Base-by-base conservation (phyloP, 2,797 vertebrate genomes). In the Echeneis naucrates region DNA sequence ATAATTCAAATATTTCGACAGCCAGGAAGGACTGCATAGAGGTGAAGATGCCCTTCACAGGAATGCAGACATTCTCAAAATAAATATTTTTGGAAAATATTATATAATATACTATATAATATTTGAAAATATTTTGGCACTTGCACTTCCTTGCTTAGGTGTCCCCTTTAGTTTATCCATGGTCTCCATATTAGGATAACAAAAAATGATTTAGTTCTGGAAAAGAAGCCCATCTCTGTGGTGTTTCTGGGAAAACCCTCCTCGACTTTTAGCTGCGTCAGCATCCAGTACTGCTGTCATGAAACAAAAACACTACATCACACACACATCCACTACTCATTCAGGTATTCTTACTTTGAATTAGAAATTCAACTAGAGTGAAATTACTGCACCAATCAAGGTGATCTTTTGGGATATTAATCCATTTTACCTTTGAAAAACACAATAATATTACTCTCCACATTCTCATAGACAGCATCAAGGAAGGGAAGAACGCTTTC, bases 361-460 rank as follows among this genome's bases (percentile, higher is more conserved):
- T 57, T 37, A 21, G 1, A n/a, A 17, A 40, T 40, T 5, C 1
- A 27, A 9, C 51, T 9, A 3, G 21, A 33, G 32, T 30, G 21
- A 11, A 19, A 1, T 32, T 10, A 42, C 1, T 17, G 17, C 19
- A 21, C 5, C 47, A 13, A 17, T 23, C 10, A 45, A 3, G 0
- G 1, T 55, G 10, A 1, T 60, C 13, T 68, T 57, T 11, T 19
- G 33, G 16, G 21, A 54, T 23, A 19, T 32, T 8, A 12, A 5
- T 60, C 59, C 4, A 54, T 19, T 30, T 70, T 74, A 92, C 91
- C 91, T 92, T 93, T 93, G 51, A 93, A 93, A 84, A 93, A 87
- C 42, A 90, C 1, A 32, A 88, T 40, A 0, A 50, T 2, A 37
- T 83, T 84, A 33, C 9, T 60, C 21, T 74, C 77, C 30, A 70